phyloP scores from a whole-genome alignment of 2,888 invertebrate species.

The Cryptophagus acutangulus region DNA sequence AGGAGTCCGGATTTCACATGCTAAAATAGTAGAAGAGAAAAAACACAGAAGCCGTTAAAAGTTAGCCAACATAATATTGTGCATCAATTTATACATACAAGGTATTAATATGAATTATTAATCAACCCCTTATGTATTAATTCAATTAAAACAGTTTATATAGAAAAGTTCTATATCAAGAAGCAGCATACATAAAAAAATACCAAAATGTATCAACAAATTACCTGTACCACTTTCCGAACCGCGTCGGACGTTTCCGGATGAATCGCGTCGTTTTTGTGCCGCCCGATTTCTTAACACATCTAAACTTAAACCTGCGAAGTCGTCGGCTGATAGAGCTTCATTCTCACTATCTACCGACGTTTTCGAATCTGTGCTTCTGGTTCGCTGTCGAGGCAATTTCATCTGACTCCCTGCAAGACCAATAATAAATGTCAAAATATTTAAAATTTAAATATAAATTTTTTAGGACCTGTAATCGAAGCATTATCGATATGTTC shows the following conservation, averaged over 20 bases:
- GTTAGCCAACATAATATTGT: background rate
- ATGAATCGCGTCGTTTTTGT: conserved; percentile 48
- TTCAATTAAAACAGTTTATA: too few relatives aligned
- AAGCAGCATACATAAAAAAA: background rate
- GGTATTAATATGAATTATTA: conserved; percentile 1
- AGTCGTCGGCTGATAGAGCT: conserved; percentile 40
- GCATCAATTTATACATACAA: too few relatives aligned
- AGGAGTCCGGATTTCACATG: conserved; percentile 38
- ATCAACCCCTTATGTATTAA: too few relatives aligned
- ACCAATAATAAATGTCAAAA: too few relatives aligned
- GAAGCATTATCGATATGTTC: conserved; percentile 37
- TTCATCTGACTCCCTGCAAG: conserved; percentile 35
- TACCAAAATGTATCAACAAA: conserved; percentile 11
- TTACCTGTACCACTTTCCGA: conserved; percentile 49
- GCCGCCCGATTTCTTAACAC: conserved; percentile 37
- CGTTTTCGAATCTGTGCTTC: conserved; percentile 55
- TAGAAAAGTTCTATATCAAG: too few relatives aligned
- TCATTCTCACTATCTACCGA: conserved; percentile 40
- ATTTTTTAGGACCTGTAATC: conserved; percentile 29
- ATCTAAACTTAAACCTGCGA: conserved; percentile 42
- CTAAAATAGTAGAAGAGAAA: conserved; percentile 26
- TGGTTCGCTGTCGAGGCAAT: conserved; percentile 46
- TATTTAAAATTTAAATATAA: too few relatives aligned
- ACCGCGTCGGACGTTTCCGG: conserved; percentile 48
- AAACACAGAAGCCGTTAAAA: conserved; percentile 17